Evolutionary conservation across 2,797 vertebrate genomes (phyloP), one percentile per base, ranked within the genome.

Genomic region (Falco peregrinus): DNA sequence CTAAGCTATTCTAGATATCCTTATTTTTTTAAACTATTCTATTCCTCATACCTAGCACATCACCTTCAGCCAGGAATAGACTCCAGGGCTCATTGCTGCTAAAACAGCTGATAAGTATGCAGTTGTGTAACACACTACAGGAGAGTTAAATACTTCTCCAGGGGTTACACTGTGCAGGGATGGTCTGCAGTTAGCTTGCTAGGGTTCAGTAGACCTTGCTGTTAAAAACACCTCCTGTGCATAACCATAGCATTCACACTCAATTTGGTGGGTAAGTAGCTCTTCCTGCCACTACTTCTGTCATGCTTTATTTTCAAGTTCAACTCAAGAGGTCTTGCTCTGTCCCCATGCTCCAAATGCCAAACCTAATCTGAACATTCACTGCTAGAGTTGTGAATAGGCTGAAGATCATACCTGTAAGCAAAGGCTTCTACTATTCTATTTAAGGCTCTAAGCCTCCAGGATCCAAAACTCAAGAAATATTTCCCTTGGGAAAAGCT

Each of bases 181-280:
- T 33, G n/a, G 60, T 13, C 64, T 61, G 54, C n/a, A 61, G 57
- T 3, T 81, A 11, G 1, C 41, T 86, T 57, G 50, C 10, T 9
- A 28, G 4, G 20, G 7, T 31, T 84, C 31, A 43, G 65, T 31
- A 60, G 17, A 53, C 19, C 6, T 54, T 54, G 5, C 4, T 51
- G 26, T 53, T 79, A 22, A 73, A 83, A 75, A 45, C 16, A 29
- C 2, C 11, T 76, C 29, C 18, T 9, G 29, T 63, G 6, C 17
- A 8, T 11, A 74, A 37, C 26, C 39, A n/a, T 11, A n/a, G 3
- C 15, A 20, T 82, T 81, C 26, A 24, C 0, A 0, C 16, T 39
- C 22, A 45, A 3, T 33, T 81, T 39, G 16, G 7, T 11, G 5
- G 59, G 65, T 24, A 13, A 7, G 12, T 73, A 6, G 4, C 41